A percentile compares a stretch with the other conserved stretches of the same genome.
These are phyloP conservation scores for Anhinga anhinga DNA, from an alignment of 2,113 vertebrate genomes.

Conservation along the genomic window DNA sequence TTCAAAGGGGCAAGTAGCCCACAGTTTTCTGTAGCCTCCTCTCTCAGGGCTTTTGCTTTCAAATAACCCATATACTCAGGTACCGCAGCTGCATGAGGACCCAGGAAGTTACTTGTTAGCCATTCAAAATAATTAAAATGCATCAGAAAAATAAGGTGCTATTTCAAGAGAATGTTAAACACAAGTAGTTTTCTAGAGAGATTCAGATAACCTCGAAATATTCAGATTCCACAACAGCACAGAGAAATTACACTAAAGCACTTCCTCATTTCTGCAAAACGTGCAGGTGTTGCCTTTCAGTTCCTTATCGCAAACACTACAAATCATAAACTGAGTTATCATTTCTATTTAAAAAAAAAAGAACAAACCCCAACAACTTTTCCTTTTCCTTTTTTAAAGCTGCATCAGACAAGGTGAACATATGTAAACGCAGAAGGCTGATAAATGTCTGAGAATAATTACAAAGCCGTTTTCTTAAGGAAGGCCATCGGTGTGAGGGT, in stretches of 20 bases:
- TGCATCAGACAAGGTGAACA: not conserved
- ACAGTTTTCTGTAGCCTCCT: not conserved
- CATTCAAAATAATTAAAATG: not conserved
- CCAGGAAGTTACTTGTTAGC: not conserved
- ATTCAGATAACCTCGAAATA: not conserved
- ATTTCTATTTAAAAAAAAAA: not conserved
- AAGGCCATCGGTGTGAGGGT: not conserved
- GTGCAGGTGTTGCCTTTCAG: not conserved
- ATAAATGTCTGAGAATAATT: not conserved
- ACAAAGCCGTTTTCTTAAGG: not conserved
- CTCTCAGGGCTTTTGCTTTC: not conserved
- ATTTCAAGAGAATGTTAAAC: not conserved
- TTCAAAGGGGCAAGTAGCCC: not conserved
- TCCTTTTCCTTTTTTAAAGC: not conserved
- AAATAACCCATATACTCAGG: not conserved
- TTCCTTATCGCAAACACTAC: not conserved
- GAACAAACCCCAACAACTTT: not conserved
- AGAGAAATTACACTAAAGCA: not conserved
- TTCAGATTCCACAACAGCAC: not conserved
- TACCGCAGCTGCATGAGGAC: not conserved
- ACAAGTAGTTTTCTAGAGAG: not conserved
- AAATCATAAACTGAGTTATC: not conserved
- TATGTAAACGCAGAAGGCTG: not conserved
- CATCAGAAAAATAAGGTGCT: accelerated
- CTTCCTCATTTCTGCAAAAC: not conserved